Base-by-base conservation (phyloP, 2,113 vertebrate species). In the Microtus richardsoni region DNA sequence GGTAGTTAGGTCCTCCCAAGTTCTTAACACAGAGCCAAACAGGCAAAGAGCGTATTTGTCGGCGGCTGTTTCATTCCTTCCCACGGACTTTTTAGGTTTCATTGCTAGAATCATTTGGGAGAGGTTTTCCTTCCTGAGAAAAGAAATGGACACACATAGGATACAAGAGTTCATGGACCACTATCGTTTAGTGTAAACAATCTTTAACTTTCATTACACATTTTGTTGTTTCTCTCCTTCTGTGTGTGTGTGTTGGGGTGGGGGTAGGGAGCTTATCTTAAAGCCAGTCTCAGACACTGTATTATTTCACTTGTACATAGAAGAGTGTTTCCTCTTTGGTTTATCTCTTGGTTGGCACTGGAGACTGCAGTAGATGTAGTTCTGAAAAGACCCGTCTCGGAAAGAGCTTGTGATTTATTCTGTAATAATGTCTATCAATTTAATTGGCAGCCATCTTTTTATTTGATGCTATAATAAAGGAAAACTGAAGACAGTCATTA, bases 391-490 rank as follows among this genome's bases (percentile, higher is more conserved):
- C 64, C 14, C 47, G 12, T 70, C 83, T 64, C 36, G 54, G 54
- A 94, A 62, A 75, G 16, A 80, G 64, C 36, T 68, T 49, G 54
- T 84, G 19, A 83, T 41, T 33, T 14, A 64, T 49, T 83, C 26
- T 95, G 49, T 85, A 47, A 66, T 88, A 47, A 28, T 62, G 58
- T 52, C 44, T 78, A 13, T 60, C 62, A 44, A 54, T 91, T n/a
- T 54, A 58, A 70, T 49, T 49, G 33, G 26, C 19, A 39, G 12
- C 49, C 60, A 7, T 52, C 28, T 73, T 87, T 88, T 74, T 91
- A 77, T 94, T 91, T 94, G 66, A 28, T 90, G 41, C 71, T 30
- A 14, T 71, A 66, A 89, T 74, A 84, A 91, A 93, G 41, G 62
- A 92, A 60, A 71, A 19, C 33, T 54, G 12, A 74, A 85, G 58